Evolutionary conservation across 2,797 vertebrate genomes (phyloP).

Genomic region (Saxicola maurus): DNA sequence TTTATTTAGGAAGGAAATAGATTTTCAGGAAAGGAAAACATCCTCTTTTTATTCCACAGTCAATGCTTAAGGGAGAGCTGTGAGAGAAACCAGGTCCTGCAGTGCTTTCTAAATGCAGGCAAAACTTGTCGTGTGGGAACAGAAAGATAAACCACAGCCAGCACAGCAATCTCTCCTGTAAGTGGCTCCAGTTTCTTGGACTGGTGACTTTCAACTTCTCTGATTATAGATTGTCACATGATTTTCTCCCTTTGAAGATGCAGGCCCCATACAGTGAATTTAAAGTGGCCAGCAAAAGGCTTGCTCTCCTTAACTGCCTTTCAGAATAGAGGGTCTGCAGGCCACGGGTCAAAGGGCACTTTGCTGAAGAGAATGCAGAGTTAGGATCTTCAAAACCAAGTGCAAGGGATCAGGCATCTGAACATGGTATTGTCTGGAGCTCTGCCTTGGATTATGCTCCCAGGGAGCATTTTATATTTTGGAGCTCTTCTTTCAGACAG

Average conservation of each 20-base stretch:
- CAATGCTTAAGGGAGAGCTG: neutral
- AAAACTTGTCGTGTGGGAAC: neutral
- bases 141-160: neutral
- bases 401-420: neutral
- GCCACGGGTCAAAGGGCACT: neutral
- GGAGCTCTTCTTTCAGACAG: neutral
- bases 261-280: neutral
- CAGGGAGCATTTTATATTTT: neutral
- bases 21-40: conserved; percentile 27
- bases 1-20: conserved; percentile 31
- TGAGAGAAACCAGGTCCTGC: neutral
- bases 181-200: neutral
- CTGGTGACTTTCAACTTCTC: neutral
- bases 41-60: neutral
- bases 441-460: neutral
- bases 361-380: neutral
- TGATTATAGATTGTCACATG: neutral
- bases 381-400: neutral
- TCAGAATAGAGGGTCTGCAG: neutral
- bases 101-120: neutral
- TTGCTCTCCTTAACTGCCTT: neutral
- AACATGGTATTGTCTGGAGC: neutral
- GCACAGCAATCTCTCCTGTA: neutral
- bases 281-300: neutral
- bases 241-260: neutral